Evolutionary conservation across 1,140 invertebrate genomes (phyloP).

Genomic region (Sinonovacula constricta): DNA sequence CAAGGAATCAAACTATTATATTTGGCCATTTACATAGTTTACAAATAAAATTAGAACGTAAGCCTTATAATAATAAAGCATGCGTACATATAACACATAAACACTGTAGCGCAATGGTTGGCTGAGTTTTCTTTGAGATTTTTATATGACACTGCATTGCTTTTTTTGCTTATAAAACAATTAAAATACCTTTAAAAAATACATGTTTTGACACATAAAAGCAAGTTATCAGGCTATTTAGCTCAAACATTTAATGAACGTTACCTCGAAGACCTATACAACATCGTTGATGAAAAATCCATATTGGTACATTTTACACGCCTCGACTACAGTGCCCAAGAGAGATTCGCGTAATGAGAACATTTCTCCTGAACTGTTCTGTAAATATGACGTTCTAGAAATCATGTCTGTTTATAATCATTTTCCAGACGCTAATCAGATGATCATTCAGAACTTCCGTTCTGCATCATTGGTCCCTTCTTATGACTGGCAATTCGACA

Average conservation of each 20-base stretch:
- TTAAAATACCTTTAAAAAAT: too few species aligned
- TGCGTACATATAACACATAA: not conserved
- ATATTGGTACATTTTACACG: not conserved
- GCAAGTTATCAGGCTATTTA: too few species aligned
- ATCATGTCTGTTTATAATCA: not conserved
- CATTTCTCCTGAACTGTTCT: not conserved
- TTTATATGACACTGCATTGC: too few species aligned
- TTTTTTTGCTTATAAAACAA: too few species aligned
- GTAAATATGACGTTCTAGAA: not conserved
- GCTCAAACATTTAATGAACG: not conserved
- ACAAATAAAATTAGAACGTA: not conserved
- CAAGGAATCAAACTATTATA: not conserved
- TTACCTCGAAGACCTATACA: not conserved
- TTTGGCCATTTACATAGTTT: not conserved
- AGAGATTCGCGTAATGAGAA: not conserved
- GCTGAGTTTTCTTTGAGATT: too few species aligned
- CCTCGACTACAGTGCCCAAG: not conserved
- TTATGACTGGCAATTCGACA: conserved; percentile 1
- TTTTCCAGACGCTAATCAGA: conserved; percentile 18
- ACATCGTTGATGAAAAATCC: not conserved
- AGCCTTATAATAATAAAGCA: not conserved
- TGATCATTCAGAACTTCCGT: conserved; percentile 34
- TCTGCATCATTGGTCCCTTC: conserved; percentile 4
- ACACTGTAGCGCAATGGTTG: too few species aligned
- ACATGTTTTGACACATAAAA: too few species aligned